A percentile compares a stretch with the other conserved stretches of the same genome.
These are phyloP conservation scores for Lepeophtheirus salmonis DNA, from an alignment of 1,140 invertebrate genomes.

Conservation along the genomic window DNA sequence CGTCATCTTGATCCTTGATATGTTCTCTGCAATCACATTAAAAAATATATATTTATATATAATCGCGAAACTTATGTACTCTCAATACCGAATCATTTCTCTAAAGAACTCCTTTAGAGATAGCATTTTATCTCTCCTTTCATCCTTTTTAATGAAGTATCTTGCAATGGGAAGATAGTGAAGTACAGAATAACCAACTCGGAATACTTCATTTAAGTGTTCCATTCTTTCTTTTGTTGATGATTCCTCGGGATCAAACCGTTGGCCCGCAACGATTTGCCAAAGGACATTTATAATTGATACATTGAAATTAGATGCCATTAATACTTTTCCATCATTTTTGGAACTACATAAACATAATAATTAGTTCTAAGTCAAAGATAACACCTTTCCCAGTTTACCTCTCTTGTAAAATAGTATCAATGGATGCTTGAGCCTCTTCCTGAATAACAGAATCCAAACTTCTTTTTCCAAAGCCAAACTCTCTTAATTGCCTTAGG, in stretches of 20 bases:
- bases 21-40: not conserved
- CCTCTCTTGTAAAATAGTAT: not conserved
- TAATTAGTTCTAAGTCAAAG: not conserved
- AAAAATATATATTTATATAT: too few species aligned
- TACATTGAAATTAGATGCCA: slow-evolving; percentile 19
- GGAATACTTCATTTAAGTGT: not conserved
- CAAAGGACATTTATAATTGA: slow-evolving; percentile 23
- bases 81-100: slow-evolving; percentile 20
- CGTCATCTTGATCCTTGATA: slow-evolving; percentile 23
- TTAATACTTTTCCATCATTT: not conserved
- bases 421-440: not conserved
- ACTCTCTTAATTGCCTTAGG: not conserved
- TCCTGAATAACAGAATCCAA: not conserved
- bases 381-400: not conserved
- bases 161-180: not conserved
- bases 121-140: not conserved
- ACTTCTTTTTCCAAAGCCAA: not conserved
- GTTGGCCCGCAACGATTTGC: slow-evolving; percentile 21
- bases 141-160: not conserved
- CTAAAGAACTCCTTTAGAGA: not conserved
- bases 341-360: not conserved
- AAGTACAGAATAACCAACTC: not conserved
- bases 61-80: too few species aligned
- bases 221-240: not conserved
- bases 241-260: slow-evolving; percentile 6